Conservation (phyloP, 2,888 invertebrate genomes). For the Dinocampus coccinellae region DNA sequence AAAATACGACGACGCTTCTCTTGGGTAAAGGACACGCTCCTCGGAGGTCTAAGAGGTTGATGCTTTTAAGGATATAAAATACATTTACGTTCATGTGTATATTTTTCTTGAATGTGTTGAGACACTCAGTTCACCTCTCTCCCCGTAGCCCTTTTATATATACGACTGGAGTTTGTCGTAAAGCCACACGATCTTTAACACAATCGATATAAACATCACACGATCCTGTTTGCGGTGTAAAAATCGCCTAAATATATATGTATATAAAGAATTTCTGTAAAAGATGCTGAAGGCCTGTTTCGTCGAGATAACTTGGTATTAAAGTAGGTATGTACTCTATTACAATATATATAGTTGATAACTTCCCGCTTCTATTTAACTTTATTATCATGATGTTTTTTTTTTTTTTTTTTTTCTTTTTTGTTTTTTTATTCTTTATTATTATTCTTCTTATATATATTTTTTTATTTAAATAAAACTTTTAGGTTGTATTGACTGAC, state of each 20-base stretch:
- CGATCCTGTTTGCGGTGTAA: slow-evolving; percentile 1
- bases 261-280: neutral
- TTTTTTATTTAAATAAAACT: neutral
- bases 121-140: no score
- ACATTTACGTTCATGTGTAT: slow-evolving; percentile 44
- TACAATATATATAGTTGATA: slow-evolving; percentile 1
- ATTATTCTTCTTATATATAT: neutral
- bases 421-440: neutral
- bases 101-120: slow-evolving; percentile 22
- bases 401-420: neutral
- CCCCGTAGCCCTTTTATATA: slow-evolving; percentile 8
- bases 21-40: slow-evolving; percentile 26
- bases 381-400: slow-evolving; percentile 8
- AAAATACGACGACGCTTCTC: slow-evolving; percentile 10
- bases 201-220: slow-evolving; percentile 10
- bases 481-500: neutral
- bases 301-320: slow-evolving; percentile 7
- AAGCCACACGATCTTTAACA: slow-evolving; percentile 41
- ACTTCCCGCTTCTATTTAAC: slow-evolving; percentile 14
- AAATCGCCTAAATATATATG: neutral
- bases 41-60: slow-evolving; percentile 55
- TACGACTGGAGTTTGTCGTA: slow-evolving; percentile 39
- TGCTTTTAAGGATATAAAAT: slow-evolving; percentile 63
- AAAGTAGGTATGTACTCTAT: neutral
- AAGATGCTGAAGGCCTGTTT: slow-evolving; percentile 14